A percentile compares a stretch with the other conserved stretches of the same genome.
Conservation (phyloP, 2,113 vertebrate genomes). For the Poecile atricapillus region DNA sequence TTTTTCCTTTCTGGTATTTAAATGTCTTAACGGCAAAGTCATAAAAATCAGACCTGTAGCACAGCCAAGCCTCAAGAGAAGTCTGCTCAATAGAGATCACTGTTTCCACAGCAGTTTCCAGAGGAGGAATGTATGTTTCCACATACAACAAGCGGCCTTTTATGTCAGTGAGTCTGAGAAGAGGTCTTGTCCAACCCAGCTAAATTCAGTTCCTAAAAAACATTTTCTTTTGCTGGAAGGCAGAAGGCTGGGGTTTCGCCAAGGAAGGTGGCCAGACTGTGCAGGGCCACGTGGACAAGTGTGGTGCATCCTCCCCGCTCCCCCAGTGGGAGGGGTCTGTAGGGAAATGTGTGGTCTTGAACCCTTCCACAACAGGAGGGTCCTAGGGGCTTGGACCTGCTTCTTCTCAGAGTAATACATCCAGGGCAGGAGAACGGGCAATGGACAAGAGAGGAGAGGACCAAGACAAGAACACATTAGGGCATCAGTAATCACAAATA, state of each 20-base stretch:
- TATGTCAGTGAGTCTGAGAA: not conserved
- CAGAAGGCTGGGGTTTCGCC: not conserved
- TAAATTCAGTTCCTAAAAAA: slow-evolving; percentile 1
- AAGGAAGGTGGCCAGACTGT: not conserved
- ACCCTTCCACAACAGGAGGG: fast-evolving
- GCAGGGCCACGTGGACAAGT: fast-evolving
- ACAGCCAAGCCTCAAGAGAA: not conserved
- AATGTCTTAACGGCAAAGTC: not conserved
- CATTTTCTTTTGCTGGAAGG: slow-evolving; percentile 53
- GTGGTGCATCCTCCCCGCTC: fast-evolving
- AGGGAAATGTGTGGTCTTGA: fast-evolving
- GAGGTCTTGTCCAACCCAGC: not conserved
- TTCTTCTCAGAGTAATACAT: not conserved
- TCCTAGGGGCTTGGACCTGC: fast-evolving
- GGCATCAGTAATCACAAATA: not conserved
- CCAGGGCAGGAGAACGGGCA: not conserved
- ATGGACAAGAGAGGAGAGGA: not conserved
- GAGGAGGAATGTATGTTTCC: slow-evolving; percentile 1
- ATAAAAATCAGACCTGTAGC: not conserved
- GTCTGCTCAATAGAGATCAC: not conserved
- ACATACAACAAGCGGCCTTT: not conserved
- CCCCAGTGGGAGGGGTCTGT: fast-evolving
- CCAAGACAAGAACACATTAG: not conserved
- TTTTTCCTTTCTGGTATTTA: not conserved
- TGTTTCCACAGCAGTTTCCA: not conserved